These are phyloP conservation scores for Drosophila prolongata DNA, from an alignment of 2,888 invertebrate species.

Conservation along the genomic window DNA sequence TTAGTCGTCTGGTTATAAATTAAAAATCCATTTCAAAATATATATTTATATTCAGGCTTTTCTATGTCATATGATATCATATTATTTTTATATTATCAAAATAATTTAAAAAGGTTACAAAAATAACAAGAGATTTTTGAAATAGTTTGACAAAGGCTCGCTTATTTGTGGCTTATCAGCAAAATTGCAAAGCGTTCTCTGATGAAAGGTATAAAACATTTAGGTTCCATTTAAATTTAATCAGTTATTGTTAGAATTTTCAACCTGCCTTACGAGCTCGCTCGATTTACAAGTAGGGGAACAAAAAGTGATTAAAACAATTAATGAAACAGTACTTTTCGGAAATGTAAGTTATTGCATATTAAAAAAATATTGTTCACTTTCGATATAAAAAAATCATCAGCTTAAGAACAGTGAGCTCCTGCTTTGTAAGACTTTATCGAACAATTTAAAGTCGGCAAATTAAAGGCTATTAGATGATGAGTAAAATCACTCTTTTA, in stretches of 20 bases:
- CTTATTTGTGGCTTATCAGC: constrained; percentile 2
- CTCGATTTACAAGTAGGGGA: neutral
- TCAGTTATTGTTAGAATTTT: constrained; percentile 15
- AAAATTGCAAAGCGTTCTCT: neutral
- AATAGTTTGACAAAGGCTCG: neutral
- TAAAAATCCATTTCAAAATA: too few species aligned
- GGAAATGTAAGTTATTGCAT: neutral
- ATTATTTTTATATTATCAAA: too few species aligned
- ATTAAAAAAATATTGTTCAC: neutral
- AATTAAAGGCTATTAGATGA: too few species aligned
- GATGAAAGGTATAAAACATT: neutral
- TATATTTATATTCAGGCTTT: too few species aligned
- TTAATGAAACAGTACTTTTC: neutral
- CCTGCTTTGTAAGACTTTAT: neutral
- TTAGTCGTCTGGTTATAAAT: too few species aligned
- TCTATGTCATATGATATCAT: too few species aligned
- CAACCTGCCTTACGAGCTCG: neutral
- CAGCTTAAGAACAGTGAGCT: too few species aligned
- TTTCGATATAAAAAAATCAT: too few species aligned
- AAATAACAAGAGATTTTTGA: neutral
- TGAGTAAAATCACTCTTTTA: too few species aligned
- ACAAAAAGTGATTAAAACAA: neutral
- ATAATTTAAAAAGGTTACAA: neutral
- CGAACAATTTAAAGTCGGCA: too few species aligned
- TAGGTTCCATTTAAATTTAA: neutral